These are phyloP conservation scores for Papilio polytes DNA, from an alignment of 1,140 invertebrate species.

Conservation along the genomic window DNA sequence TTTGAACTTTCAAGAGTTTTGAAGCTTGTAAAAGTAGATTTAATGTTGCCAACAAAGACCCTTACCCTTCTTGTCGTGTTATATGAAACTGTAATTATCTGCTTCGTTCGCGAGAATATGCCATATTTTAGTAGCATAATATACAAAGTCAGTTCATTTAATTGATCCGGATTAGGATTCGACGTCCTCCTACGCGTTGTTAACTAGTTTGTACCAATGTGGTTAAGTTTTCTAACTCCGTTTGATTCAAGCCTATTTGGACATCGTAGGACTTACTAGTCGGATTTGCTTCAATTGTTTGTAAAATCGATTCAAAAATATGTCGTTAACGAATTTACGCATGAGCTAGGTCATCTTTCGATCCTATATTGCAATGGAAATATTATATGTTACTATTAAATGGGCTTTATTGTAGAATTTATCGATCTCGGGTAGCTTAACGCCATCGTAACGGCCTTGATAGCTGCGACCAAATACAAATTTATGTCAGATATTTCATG, in stretches of 20 bases:
- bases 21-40: not conserved
- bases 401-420: not conserved
- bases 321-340: not conserved
- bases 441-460: conserved; percentile 25
- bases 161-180: not conserved
- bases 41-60: conserved; percentile 2
- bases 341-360: not conserved
- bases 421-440: conserved; percentile 21
- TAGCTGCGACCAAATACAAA: conserved; percentile 21
- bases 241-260: too few relatives aligned
- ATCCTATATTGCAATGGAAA: not conserved
- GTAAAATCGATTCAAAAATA: too few relatives aligned
- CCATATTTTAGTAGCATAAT: not conserved
- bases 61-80: not conserved
- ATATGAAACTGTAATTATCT: conserved; percentile 18
- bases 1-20: not conserved
- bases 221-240: too few relatives aligned
- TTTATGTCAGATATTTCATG: conserved; percentile 28
- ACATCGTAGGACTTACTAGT: too few relatives aligned
- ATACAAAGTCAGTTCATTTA: not conserved
- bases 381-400: conserved; percentile 36
- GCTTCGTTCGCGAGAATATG: not conserved
- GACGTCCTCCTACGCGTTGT: not conserved
- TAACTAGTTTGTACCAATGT: too few relatives aligned
- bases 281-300: too few relatives aligned